Base-by-base conservation (phyloP, 2,113 vertebrate species). In the Hoplias malabaricus region DNA sequence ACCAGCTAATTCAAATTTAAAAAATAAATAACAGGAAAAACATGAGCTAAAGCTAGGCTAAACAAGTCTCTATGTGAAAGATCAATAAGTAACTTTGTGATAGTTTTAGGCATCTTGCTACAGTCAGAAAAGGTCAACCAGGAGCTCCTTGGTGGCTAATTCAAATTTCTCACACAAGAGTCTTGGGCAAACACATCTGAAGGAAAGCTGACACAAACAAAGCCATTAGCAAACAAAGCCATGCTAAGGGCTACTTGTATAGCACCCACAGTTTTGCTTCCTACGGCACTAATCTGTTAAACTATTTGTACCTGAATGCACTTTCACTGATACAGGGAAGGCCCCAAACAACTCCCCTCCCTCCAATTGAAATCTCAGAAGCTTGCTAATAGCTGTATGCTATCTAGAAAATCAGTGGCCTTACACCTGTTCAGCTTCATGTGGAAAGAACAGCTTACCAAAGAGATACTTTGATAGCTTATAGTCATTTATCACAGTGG, bases 151-250 rank as follows among this genome's bases (percentile, higher is more conserved):
- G 10, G 48, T 71, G n/a, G 42, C 31, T 23, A 46, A 50, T 66
- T 68, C 67, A 67, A 8, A 25, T 29, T 25, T 36, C n/a, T 77
- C 46, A 40, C 40, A 54, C 46, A 76, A 34, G 69, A 19, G 50
- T 80, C 23, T 40, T 82, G 77, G 79, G 71, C 79, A 82, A 75
- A 82, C 68, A 78, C 56, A 62, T 57, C 59, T 53, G 53, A 21
- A 81, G 73, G 50, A 56, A 80, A 68, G 59, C 34, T 69, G 69
- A 81, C 68, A 75, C 75, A 25, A 1, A 25, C 70, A 59, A 70
- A 84, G 76, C 82, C 46, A 74, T 84, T 71, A 73, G 75, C 72
- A 79, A 83, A 86, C 85, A 84, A 79, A 75, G 72, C 75, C 73
- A 77, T 69, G 77, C 68, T 57, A 31, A 27, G 63, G 36, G 43